Percentiles rank a stretch among this genome's conserved stretches.
Conservation (phyloP, 2,113 vertebrate species). For the Notiomystis cincta region DNA sequence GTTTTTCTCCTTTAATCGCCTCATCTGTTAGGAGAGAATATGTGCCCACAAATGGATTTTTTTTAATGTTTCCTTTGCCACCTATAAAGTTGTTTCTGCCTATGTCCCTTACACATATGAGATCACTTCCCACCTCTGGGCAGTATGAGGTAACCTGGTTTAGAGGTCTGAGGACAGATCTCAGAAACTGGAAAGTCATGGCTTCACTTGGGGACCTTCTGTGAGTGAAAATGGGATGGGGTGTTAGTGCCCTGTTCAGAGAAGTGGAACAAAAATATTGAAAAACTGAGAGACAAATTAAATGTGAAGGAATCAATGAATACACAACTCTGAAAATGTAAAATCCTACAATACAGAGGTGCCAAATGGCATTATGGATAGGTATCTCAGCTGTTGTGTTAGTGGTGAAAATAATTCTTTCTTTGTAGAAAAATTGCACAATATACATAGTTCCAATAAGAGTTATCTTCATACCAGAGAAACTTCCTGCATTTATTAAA, state of each 20-base stretch:
- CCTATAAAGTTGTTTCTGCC: slow-evolving; percentile 19
- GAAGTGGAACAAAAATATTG: neutral
- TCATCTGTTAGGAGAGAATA: slow-evolving; percentile 44
- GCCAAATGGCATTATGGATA: neutral
- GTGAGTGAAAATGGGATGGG: neutral
- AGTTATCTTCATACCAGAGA: neutral
- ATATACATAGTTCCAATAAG: neutral
- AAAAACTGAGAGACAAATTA: neutral
- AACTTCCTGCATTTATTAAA: neutral
- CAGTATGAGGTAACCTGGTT: neutral
- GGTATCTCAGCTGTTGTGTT: neutral
- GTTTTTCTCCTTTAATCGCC: slow-evolving; percentile 44
- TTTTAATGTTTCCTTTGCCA: slow-evolving; percentile 17
- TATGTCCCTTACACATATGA: neutral
- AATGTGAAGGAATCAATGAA: neutral
- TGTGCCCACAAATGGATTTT: slow-evolving; percentile 26
- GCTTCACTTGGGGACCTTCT: neutral
- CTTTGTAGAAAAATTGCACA: neutral
- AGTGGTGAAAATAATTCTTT: neutral
- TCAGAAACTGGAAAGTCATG: neutral
- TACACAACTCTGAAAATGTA: neutral
- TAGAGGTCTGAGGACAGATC: neutral
- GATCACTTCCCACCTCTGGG: slow-evolving; percentile 32
- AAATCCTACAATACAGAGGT: neutral
- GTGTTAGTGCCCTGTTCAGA: neutral